Base-by-base conservation (phyloP, 2,113 vertebrate genomes). In the Corythoichthys intestinalis region DNA sequence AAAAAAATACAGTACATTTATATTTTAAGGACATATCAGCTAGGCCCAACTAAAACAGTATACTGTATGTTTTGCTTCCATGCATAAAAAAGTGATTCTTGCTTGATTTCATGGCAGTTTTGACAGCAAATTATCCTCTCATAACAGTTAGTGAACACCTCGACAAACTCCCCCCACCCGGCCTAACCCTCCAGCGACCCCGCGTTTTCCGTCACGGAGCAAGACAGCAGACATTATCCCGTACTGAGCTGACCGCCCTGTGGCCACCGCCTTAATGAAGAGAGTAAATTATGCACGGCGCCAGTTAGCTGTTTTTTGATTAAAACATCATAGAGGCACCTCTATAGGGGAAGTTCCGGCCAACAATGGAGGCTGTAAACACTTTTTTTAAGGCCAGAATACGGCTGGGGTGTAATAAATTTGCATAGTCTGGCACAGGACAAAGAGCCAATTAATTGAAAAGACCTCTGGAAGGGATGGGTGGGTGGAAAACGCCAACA, bases 381-480 rank as follows among this genome's bases (percentile, higher is more conserved):
- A 90, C 92, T 93, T 66, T 66, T 35, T 54, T 66, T 66, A 5
- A 41, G 47, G 92, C 93, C 84, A 94, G 93, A 95, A 95, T 93
- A 93, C 93, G 92, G 92, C 92, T 90, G 93, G 93, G 93, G 92
- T 94, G 94, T 94, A 94, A 96, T 95, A 95, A 92, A 98, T 98
- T 96, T 97, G 95, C 96, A 98, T 97, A 97, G 94, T 94, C 94
- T 95, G 94, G 93, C 91, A 91, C 90, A 81, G 94, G 94, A 96
- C 96, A 92, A 98, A 96, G 92, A 92, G 88, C 94, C 94, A 94
- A 98, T 98, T 98, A 98, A 98, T 95, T 96, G 93, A 96, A 96
- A 95, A 88, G 90, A 84, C 91, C 93, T 93, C 92, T 93, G 78
- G 78, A 88, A 81, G 76, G 34, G 86, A 86, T 81, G 90, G 91